Conservation (phyloP, 2,797 vertebrate species). For the Pseudomugil gertrudae region DNA sequence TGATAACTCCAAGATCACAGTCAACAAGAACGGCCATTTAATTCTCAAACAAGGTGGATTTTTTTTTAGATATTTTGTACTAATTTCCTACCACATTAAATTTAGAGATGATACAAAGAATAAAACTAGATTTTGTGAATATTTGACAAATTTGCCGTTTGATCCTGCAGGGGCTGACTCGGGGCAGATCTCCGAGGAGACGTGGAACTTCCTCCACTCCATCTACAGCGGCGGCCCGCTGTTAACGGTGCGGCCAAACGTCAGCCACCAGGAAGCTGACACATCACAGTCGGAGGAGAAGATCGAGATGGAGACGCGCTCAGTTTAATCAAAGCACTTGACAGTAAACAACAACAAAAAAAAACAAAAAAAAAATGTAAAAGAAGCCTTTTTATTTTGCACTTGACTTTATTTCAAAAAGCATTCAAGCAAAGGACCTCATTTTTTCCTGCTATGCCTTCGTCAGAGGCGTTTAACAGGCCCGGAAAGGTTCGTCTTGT, state of each 20-base stretch:
- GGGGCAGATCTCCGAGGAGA: conserved; percentile 98
- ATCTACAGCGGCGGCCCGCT: conserved; percentile 95
- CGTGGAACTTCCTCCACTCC: conserved; percentile 96
- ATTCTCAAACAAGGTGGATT: conserved; percentile 92
- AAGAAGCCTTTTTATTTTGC: conserved; percentile 77
- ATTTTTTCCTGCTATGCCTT: conserved; percentile 64
- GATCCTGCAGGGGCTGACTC: conserved; percentile 91
- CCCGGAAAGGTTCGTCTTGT: conserved; percentile 60
- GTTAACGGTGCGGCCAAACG: conserved; percentile 89
- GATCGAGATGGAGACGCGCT: conserved; percentile 95
- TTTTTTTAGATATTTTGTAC: neutral
- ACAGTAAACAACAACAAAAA: conserved; percentile 47
- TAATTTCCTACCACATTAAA: neutral
- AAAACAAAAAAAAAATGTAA: conserved; percentile 57
- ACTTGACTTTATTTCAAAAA: conserved; percentile 83
- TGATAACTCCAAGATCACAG: conserved; percentile 94
- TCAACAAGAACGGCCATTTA: conserved; percentile 90
- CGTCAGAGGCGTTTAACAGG: conserved; percentile 65
- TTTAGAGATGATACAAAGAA: neutral
- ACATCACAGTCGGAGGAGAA: conserved; percentile 91
- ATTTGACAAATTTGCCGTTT: neutral
- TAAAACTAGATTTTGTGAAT: neutral
- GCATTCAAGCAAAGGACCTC: conserved; percentile 82
- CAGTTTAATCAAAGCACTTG: conserved; percentile 79
- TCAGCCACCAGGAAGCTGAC: conserved; percentile 87